Base-by-base conservation (phyloP, 30 jellyfish, hydroid and myxozoan species). In the Clytia hemisphaerica region DNA sequence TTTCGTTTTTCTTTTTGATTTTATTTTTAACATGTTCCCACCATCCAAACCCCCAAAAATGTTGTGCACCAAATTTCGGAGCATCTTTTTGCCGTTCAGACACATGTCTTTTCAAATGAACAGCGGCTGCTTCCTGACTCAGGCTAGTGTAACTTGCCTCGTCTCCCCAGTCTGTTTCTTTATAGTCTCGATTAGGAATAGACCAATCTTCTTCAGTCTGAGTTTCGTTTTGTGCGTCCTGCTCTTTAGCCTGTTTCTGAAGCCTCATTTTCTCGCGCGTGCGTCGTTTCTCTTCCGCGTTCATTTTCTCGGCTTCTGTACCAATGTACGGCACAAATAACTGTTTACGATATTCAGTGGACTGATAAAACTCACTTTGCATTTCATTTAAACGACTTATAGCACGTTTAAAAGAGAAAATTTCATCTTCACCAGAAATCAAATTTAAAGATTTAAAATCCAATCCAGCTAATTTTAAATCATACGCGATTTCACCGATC, bases 41-140 rank as follows among this genome's bases (percentile, higher is more conserved):
- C 95, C 95, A 83, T 22, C 95, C 95, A 76, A 83, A 83, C 3
- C 95, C 95, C 95, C 95, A 83, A 48, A 83, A 83, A 59, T 83
- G 95, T 60, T 70, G 55, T 28, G 76, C 95, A 30, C 77, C 82
- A 25, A 83, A 76, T 29, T 33, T 83, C 6, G 95, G 95, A 1
- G 78, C 84, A 5, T 83, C 50, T 37, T 45, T 58, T 35, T 64
- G 76, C 26, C 78, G 27, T 28, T 80, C 68, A 15, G 70, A 44
- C 26, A 38, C 76, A 33, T 77, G 70, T 21, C 14, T 48, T 61
- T 46, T 73, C 21, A 28, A 37, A 31, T 76, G 62, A 18, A 48
- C 34, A 2, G 69, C 80, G n/a, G n/a, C n/a, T 14, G 71, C 75
- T 18, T 83, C 92, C 31, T 75, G 80, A 67, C 95, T 83, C 71